These are phyloP conservation scores for Auanema sp. DNA, from an alignment of 2,888 invertebrate genomes.

Conservation along the genomic window DNA sequence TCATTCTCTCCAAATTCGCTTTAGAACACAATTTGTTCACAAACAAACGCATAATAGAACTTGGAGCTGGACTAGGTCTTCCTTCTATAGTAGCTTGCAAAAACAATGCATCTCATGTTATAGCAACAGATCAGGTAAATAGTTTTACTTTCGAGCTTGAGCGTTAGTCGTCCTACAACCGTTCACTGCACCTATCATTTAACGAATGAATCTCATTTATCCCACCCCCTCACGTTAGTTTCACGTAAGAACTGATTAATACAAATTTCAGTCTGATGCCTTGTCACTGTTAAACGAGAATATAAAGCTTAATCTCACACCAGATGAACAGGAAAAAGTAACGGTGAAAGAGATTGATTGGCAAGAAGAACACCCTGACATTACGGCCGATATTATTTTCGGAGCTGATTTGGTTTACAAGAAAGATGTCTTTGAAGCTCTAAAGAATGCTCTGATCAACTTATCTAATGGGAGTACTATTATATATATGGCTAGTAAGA, in stretches of 20 bases:
- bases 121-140: conserved; percentile 18
- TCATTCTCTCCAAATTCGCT: conserved; percentile 11
- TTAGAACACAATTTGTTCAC: background rate
- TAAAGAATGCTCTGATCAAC: conserved; percentile 51
- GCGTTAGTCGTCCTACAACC: no score
- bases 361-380: background rate
- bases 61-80: conserved; percentile 15
- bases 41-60: conserved; percentile 8
- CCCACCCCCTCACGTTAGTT: no score
- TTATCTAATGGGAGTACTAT: background rate
- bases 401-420: conserved; percentile 66
- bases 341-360: conserved; percentile 5
- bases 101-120: background rate
- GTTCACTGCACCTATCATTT: no score
- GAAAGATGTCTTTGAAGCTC: conserved; percentile 63
- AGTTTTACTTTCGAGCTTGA: background rate
- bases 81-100: conserved; percentile 15
- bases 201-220: no score
- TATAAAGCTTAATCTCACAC: conserved; percentile 5
- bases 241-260: no score
- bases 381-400: conserved; percentile 61
- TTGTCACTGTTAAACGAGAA: conserved; percentile 6
- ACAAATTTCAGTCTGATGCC: background rate
- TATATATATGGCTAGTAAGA: conserved; percentile 13
- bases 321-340: background rate